Evolutionary conservation across 2,113 vertebrate species (phyloP), one percentile per base, ranked within the genome.

Genomic region (Ailuropoda melanoleuca): DNA sequence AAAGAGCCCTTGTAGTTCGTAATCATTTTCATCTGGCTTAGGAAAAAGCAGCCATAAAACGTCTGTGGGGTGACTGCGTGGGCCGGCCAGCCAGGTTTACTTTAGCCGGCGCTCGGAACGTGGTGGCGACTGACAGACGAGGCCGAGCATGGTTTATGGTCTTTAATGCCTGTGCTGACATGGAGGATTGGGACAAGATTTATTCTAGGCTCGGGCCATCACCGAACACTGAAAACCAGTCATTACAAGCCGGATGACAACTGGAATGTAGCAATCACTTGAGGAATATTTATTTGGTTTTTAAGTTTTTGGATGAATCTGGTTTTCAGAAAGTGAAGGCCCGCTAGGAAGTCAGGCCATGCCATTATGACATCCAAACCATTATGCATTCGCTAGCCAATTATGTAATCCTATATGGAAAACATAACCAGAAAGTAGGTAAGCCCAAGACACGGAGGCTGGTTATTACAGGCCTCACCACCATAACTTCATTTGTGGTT

Each of bases 151-250:
- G 95, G 98, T 98, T 98, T 98, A 98, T 90, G 91, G 97, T 68
- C 97, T 98, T 97, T 97, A 98, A 96, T 97, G 98, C 96, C 80
- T 92, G 97, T 97, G 98, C 96, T 98, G 99, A 98, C 98, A 98
- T 84, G 95, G 97, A 98, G 99, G 98, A 98, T 98, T 95, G 97
- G 96, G 90, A 93, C 43, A 92, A 98, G 98, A 98, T 98, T 98
- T 98, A 97, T 98, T 98, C 98, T 84, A 89, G 94, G 97, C 97
- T 95, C 80, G 48, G 97, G 98, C 97, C 92, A 81, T 98, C 96
- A 34, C 90, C 74, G 90, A 98, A 97, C 94, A 82, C 60, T 92
- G 94, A 6, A 31, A 95, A 89, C 31, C 31, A 90, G 93, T 91
- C 95, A 94, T 98, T 98, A 98, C 98, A 98, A 98, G 91, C 95